These are phyloP conservation scores for Neoascia interrupta DNA, from an alignment of 2,888 invertebrate genomes.

Conservation along the genomic window DNA sequence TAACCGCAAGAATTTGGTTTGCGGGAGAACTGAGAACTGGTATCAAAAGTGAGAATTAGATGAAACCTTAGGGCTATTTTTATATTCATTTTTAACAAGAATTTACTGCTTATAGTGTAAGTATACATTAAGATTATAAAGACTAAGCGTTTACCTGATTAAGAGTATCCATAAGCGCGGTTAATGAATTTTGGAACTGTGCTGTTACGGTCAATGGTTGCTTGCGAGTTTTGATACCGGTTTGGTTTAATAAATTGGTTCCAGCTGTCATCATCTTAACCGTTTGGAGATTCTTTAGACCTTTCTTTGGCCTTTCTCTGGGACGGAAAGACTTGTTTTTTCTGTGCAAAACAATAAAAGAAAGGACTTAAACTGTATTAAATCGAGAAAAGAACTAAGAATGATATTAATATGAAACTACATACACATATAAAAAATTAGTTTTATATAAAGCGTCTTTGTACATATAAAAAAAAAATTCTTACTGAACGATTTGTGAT, in stretches of 20 bases:
- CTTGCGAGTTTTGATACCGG: conserved; percentile 85
- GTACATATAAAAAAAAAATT: conserved; percentile 72
- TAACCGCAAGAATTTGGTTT: no score
- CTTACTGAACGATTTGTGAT: conserved; percentile 94
- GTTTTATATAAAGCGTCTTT: conserved; percentile 35
- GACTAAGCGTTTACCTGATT: conserved; percentile 84
- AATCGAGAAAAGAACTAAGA: neutral
- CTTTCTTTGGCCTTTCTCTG: conserved; percentile 91
- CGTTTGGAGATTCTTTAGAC: conserved; percentile 93
- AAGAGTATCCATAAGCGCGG: conserved; percentile 94
- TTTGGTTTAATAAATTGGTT: conserved; percentile 73
- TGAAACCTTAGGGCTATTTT: no score
- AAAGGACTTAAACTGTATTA: neutral
- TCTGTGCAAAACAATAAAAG: conserved; percentile 81
- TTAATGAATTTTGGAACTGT: conserved; percentile 96
- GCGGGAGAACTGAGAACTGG: no score
- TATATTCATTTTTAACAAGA: neutral
- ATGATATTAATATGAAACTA: neutral
- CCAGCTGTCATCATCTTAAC: conserved; percentile 92
- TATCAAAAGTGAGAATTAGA: no score
- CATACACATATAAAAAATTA: neutral
- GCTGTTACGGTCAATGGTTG: conserved; percentile 96
- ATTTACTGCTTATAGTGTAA: neutral
- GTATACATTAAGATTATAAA: no score
- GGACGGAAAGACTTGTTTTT: conserved; percentile 96